Conservation (phyloP, 92 coral and sea anemone species). For the Porites cylindrica region DNA sequence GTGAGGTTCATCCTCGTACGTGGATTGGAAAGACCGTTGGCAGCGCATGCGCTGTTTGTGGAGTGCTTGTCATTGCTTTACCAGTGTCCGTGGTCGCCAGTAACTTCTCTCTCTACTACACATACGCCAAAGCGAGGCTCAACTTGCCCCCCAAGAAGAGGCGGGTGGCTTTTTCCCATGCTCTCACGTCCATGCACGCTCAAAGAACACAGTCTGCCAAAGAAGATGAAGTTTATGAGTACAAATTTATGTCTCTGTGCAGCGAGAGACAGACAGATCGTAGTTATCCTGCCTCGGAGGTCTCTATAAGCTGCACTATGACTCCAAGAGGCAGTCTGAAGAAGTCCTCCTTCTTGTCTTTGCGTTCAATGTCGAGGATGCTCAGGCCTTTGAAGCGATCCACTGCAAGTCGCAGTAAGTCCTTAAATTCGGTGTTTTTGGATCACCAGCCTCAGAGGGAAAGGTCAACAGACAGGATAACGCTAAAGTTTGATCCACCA, state of each 20-base stretch:
- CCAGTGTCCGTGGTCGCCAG: conserved; percentile 99
- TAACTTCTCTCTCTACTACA: conserved; percentile 94
- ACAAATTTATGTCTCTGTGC: conserved; percentile 69
- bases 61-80: conserved; percentile 97
- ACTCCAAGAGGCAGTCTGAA: conserved; percentile 56
- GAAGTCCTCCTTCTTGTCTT: conserved; percentile 64
- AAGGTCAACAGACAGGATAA: conserved; percentile 49
- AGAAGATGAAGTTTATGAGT: conserved; percentile 50
- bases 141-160: conserved; percentile 91
- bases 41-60: conserved; percentile 97
- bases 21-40: conserved; percentile 98
- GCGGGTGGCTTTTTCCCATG: conserved; percentile 93
- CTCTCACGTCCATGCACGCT: conserved; percentile 89
- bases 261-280: conserved; percentile 84
- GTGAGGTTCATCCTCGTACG: conserved; percentile 93
- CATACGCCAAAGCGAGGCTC: conserved; percentile 99
- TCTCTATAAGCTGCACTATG: conserved; percentile 61
- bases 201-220: conserved; percentile 59
- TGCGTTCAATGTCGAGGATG: conserved; percentile 59
- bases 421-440: conserved; percentile 71
- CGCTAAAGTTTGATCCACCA: conserved; percentile 68
- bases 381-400: conserved; percentile 40
- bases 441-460: conserved; percentile 48
- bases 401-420: conserved; percentile 58
- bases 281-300: conserved; percentile 72